phyloP scores from a whole-genome alignment of 2,113 vertebrate species.

The Percopsis transmontana region DNA sequence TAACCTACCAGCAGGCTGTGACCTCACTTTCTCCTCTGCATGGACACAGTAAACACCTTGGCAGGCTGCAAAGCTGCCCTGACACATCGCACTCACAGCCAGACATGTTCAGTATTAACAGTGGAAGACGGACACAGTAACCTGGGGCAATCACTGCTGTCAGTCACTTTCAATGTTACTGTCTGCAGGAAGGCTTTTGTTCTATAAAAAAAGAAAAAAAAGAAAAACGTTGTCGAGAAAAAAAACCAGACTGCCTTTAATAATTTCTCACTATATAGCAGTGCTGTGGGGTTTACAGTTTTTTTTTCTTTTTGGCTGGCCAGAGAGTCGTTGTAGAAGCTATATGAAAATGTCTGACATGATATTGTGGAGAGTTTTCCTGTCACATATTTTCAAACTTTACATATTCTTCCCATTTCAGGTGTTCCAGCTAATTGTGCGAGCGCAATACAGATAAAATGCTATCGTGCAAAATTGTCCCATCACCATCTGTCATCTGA shows the following conservation, averaged over 20 bases:
- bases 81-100: conserved; percentile 35
- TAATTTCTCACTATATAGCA: conserved; percentile 3
- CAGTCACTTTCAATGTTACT: conserved; percentile 23
- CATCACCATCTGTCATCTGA: conserved; percentile 57
- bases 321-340: conserved; percentile 14
- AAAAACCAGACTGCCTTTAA: conserved; percentile 9
- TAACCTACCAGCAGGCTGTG: conserved; percentile 40
- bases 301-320: conserved; percentile 28
- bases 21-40: conserved; percentile 53
- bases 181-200: conserved; percentile 33
- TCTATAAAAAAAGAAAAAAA: conserved; percentile 13
- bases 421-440: conserved; percentile 55
- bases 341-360: conserved; percentile 38
- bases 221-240: conserved; percentile 18
- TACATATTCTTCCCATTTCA: conserved; percentile 32
- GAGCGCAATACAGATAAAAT: conserved; percentile 64
- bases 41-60: conserved; percentile 33
- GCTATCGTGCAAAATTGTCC: conserved; percentile 62
- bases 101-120: conserved; percentile 42
- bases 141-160: conserved; percentile 47
- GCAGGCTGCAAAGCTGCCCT: conserved; percentile 31
- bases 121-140: conserved; percentile 43
- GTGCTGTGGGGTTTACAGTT: conserved; percentile 25
- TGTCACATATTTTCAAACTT: conserved; percentile 43
- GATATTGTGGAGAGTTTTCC: conserved; percentile 31